Evolutionary conservation across 2,888 invertebrate species (phyloP), one percentile per base, ranked within the genome.

Genomic region (Archips xylosteana): DNA sequence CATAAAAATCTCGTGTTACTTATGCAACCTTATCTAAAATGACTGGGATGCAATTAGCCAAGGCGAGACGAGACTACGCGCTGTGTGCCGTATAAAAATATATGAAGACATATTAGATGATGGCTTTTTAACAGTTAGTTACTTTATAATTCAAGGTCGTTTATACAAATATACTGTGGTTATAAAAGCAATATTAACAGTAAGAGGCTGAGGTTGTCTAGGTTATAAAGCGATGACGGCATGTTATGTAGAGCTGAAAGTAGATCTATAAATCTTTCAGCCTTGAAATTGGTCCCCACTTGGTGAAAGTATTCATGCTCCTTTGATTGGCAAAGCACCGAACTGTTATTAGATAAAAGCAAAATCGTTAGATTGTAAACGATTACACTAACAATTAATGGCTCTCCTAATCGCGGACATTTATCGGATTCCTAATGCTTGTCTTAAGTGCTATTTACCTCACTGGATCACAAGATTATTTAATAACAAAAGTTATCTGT

Each of bases 371-470:
- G 64, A 69, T 68, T 64, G 47, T 51, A 42, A 47, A 36, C 73
- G 73, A 73, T 69, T 69, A 64, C 49, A 34, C 42, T 69, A 60
- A 69, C 73, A 73, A 73, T 73, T 57, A 68, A 64, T 73, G 6
- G 59, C 12, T 13, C 36, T 60, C 60, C 62, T 73, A 73, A 73
- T 69, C 73, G 47, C 23, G 34, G 57, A 45, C 73, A 73, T 73
- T 73, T 64, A 73, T 73, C 68, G 64, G 60, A 73, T 73, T 69
- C 73, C 69, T 69, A 69, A 69, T 69, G 73, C 69, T 59, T 73
- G 69, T 73, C 69, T 47, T 60, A 49, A 73, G 73, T 73, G 73
- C 69, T 69, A 60, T 69, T 69, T 73, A 69, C 69, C 69, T 60
- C 69, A 63, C 73, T 69, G 59, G 69, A 59, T 64, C 73, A 51